Evolutionary conservation across 92 coral and sea anemone genomes (phyloP), one percentile per base, ranked within the genome.

Genomic region (Nematostella vectensis): DNA sequence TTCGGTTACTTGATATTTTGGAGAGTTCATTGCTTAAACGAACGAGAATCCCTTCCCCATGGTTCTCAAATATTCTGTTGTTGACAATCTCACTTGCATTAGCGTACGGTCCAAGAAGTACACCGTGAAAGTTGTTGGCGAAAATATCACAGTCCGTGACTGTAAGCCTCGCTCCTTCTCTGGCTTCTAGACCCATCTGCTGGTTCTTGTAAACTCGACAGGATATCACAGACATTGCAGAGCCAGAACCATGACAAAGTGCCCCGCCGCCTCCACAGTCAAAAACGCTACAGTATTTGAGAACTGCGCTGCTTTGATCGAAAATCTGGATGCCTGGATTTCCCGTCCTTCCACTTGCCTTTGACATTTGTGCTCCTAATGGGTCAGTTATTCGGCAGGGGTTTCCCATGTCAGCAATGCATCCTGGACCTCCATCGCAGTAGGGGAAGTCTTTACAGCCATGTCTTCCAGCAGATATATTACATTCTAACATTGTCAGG

Each of bases 381-480:
- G 48, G 54, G 12, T 76, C 76, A 15, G 43, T 55, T 26, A 87
- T 78, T 43, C 54, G 45, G 31, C 93, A 83, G 18, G 52, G 78
- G 13, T 64, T 44, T 16, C 36, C 27, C 17, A 75, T 78, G 25
- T 58, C 43, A 4, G 78, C 78, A 31, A 67, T 54, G 44, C 93
- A 83, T 23, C 79, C 81, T 13, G 75, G 56, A 3, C 87, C 93
- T 2, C 93, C 93, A 23, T 68, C 68, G 54, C 93, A 83, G 1
- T 83, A 82, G 31, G 93, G 93, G 48, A 40, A 83, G 48, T 83
- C 87, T 25, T 70, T 78, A 68, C 93, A 83, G 39, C 82, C 55
- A 16, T 24, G 9, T 17, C 1, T 25, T 23, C 93, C 93, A 3
- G 60, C 77, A 1, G 93, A 83, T 9, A 45, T 17, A 17, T 11